Percentiles rank a stretch among this genome's conserved stretches.
These are phyloP conservation scores for Molossus alvarezi DNA, from an alignment of 2,797 vertebrate species.

Conservation along the genomic window DNA sequence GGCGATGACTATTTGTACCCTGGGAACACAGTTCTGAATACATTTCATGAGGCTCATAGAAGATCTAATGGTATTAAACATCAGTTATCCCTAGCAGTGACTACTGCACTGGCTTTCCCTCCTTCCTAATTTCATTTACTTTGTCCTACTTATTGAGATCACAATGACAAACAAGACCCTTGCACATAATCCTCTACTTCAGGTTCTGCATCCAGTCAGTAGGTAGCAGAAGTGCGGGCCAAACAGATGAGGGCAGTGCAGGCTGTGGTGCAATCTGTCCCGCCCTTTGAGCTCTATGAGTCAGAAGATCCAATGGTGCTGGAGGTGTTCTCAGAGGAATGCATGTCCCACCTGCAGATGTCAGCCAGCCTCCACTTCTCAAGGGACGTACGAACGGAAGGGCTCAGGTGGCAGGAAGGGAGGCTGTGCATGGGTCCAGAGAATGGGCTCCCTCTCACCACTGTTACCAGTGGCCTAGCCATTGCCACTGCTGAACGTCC, in stretches of 20 bases:
- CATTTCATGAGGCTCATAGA: neutral
- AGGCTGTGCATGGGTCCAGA: neutral
- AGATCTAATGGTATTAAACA: neutral
- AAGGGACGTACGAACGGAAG: neutral
- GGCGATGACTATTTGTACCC: fast-evolving
- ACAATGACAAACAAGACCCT: neutral
- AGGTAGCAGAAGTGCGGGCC: neutral
- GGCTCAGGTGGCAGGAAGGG: neutral
- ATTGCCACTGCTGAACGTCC: neutral
- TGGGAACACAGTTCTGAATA: neutral
- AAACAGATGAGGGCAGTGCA: neutral
- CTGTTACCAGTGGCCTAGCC: neutral
- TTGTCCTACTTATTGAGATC: neutral
- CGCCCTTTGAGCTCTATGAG: neutral
- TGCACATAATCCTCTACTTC: neutral
- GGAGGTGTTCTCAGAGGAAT: neutral
- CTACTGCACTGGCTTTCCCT: fast-evolving
- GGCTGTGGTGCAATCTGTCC: neutral
- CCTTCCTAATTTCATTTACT: neutral
- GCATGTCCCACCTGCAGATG: neutral
- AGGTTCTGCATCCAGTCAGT: neutral
- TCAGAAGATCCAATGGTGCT: neutral
- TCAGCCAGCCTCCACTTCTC: neutral
- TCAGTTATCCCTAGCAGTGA: neutral
- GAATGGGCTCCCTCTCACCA: neutral